These are phyloP conservation scores for Pogonocherus hispidulus DNA, from an alignment of 2,888 invertebrate species.

Conservation along the genomic window DNA sequence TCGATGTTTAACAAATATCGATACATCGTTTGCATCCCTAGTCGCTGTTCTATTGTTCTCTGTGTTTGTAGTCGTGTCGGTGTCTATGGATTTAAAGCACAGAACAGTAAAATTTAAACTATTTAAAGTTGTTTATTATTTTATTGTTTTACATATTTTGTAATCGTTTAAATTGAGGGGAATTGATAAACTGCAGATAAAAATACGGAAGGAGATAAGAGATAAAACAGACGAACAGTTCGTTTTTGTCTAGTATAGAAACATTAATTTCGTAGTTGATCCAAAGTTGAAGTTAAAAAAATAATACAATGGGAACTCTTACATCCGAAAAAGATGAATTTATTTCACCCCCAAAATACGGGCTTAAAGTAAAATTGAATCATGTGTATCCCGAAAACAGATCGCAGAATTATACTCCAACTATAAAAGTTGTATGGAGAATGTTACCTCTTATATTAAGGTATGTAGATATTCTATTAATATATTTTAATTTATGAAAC, in stretches of 20 bases:
- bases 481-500: too few relatives aligned
- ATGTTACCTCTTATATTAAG: conserved; percentile 81
- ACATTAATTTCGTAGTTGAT: too few relatives aligned
- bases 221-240: background rate
- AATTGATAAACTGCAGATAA: background rate
- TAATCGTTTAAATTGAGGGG: background rate
- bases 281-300: background rate
- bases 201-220: background rate
- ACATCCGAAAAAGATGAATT: background rate
- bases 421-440: conserved; percentile 78
- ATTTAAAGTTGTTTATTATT: too few relatives aligned
- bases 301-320: background rate
- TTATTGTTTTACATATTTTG: too few relatives aligned
- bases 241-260: too few relatives aligned
- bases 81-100: too few relatives aligned
- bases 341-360: conserved; percentile 72
- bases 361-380: conserved; percentile 81
- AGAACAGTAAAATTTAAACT: too few relatives aligned
- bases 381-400: conserved; percentile 83
- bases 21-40: too few relatives aligned
- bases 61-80: too few relatives aligned
- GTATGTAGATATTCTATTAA: conserved; percentile 68
- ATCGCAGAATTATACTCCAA: conserved; percentile 76
- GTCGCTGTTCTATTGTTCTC: too few relatives aligned
- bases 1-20: too few relatives aligned